Evolutionary conservation across 2,888 invertebrate genomes (phyloP), one percentile per base, ranked within the genome.

Genomic region (Drosophila melanosoma): DNA sequence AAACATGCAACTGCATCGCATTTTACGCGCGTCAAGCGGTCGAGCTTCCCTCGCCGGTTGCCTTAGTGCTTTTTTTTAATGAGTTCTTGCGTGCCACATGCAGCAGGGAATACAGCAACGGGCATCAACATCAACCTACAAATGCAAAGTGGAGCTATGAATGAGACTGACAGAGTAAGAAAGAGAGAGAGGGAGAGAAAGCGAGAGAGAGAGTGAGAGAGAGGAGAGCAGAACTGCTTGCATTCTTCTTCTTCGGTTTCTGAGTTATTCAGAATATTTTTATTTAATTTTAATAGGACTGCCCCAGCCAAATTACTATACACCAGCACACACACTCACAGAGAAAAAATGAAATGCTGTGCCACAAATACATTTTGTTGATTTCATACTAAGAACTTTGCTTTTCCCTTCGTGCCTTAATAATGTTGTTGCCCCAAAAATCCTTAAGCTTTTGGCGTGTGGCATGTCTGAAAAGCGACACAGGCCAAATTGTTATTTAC

Each of bases 41-140:
- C 33, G 36, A 74, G 63, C 67, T 40, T 26, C 64, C 58, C 75
- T 78, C 78, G 75, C 69, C 26, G 7, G 38, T 29, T 56, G 69
- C 71, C 73, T 76, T 67, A 80, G 74, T 60, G 79, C 73, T 70
- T 73, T 78, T 82, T 70, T 73, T 82, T 74, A 84, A 81, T 81
- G 83, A 79, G 79, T 74, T 87, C 86, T 84, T 87, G 84, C 87
- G 84, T 84, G 84, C 87, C 85, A 87, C 87, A 84, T 84, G 87
- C 83, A 82, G 69, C 74, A 56, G 48, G 36, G 56, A 68, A 73
- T 73, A 57, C 69, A 57, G 57, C 56, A 68, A 53, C 53, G 54
- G 36, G 45, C 60, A 59, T 10, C 61, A 54, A 35, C 45, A 12
- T 23, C 45, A 56, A 54, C 38, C 57, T 45, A 35, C 74, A 54